Evolutionary conservation across 2,113 vertebrate genomes (phyloP), one percentile per base, ranked within the genome.

Genomic region (Pao palembangensis): DNA sequence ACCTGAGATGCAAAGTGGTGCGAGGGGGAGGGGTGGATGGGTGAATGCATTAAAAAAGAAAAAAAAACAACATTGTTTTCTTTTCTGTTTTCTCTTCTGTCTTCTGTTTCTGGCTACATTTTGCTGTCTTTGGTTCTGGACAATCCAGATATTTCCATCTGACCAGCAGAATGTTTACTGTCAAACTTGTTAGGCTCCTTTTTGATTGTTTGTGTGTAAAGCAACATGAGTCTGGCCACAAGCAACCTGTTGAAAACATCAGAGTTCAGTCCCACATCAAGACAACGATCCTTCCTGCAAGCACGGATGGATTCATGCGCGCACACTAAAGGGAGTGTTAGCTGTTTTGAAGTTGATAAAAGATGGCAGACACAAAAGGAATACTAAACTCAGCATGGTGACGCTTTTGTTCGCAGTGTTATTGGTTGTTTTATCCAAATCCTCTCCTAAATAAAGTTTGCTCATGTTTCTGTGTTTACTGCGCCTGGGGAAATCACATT

Each of bases 1-100:
- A 85, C 80, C 78, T 78, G 76, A 88, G 74, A 86, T n/a, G 14
- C 31, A 8, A 19, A 55, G 51, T 38, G 16, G 52, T 11, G 47
- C 52, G 61, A 15, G 43, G 69, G 53, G 38, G 60, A 38, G 58
- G 43, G 16, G 21, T n/a, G 49, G 67, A 55, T 61, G 51, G 8
- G 34, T 55, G 38, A 69, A 59, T 57, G 17, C 50, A 64, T 10
- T 49, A 34, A 14, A 19, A 44, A 75, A 55, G 2, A 46, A 46
- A 46, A 44, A 44, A 16, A 44, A 46, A n/a, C 13, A 6, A 20
- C 18, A 44, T 16, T 12, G 34, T 28, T 68, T 23, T 14, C 54
- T 28, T 68, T 19, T 14, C 54, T 25, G 43, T 8, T 31, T 6
- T 10, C 44, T 1, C 44, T 46, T 2, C 12, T 28, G 48, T 48